Evolutionary conservation across 2,797 vertebrate species (phyloP).

Genomic region (Muscicapa comitata): DNA sequence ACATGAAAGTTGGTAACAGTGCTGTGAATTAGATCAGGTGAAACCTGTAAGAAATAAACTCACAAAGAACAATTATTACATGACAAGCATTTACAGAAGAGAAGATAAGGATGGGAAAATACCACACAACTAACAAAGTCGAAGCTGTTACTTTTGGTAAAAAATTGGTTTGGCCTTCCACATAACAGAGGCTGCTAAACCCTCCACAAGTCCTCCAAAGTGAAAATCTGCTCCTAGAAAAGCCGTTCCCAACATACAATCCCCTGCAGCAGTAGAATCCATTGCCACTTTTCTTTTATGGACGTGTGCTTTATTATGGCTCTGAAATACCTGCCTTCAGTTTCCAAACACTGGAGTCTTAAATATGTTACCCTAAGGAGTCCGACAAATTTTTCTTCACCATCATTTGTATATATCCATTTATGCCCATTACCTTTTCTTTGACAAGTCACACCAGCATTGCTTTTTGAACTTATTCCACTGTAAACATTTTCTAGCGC

Average conservation of each 20-base stretch:
- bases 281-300: neutral
- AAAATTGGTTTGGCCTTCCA: neutral
- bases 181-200: neutral
- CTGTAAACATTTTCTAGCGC: neutral
- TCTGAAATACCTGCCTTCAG: neutral
- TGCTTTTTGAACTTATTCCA: neutral
- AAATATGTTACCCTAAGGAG: rapidly evolving
- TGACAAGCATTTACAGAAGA: neutral
- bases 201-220: neutral
- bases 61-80: neutral
- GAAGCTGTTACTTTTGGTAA: neutral
- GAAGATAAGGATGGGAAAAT: neutral
- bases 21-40: neutral
- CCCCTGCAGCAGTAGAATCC: neutral
- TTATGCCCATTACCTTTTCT: neutral
- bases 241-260: neutral
- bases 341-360: rapidly evolving
- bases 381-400: neutral
- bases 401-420: neutral
- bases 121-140: neutral
- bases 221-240: neutral
- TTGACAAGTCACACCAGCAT: neutral
- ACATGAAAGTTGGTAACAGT: neutral
- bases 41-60: neutral
- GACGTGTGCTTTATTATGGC: neutral